Percentiles rank a stretch among this genome's conserved stretches.
These are phyloP conservation scores for Propsilocerus akamusi DNA, from an alignment of 1,140 invertebrate genomes.

Conservation along the genomic window DNA sequence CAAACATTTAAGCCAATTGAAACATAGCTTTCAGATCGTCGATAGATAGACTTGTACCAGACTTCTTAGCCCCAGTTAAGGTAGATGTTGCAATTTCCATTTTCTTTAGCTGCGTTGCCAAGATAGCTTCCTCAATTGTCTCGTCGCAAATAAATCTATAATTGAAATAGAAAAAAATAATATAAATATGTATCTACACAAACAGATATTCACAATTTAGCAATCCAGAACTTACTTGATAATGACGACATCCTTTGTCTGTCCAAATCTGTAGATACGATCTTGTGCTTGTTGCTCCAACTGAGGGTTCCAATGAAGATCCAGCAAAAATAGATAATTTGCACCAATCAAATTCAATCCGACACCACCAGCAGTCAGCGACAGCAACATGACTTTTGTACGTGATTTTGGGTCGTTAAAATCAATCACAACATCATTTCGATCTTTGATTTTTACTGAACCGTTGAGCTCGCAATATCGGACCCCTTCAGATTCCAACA, in stretches of 20 bases:
- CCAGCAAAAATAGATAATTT: slow-evolving; percentile 75
- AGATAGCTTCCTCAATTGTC: slow-evolving; percentile 73
- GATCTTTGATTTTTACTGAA: slow-evolving; percentile 34
- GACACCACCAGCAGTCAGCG: slow-evolving; percentile 75
- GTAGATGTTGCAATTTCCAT: slow-evolving; percentile 57
- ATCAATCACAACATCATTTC: slow-evolving; percentile 41
- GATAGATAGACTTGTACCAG: slow-evolving; percentile 44
- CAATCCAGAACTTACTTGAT: slow-evolving; percentile 57
- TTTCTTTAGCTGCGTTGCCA: slow-evolving; percentile 61
- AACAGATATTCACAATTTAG: slow-evolving; percentile 6
- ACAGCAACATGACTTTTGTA: slow-evolving; percentile 50
- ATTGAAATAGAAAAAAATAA: slow-evolving; percentile 13
- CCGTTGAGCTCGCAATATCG: slow-evolving; percentile 46
- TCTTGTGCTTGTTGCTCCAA: slow-evolving; percentile 83
- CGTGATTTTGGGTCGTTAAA: slow-evolving; percentile 45
- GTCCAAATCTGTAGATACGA: slow-evolving; percentile 77
- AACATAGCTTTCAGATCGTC: slow-evolving; percentile 66
- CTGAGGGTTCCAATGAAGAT: slow-evolving; percentile 93
- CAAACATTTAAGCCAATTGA: too few relatives aligned
- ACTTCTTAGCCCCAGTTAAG: slow-evolving; percentile 39
- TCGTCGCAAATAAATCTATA: slow-evolving; percentile 58
- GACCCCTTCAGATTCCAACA: slow-evolving; percentile 33
- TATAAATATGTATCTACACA: not conserved
- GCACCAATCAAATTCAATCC: slow-evolving; percentile 79
- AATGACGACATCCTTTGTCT: slow-evolving; percentile 58